A percentile compares a stretch with the other conserved stretches of the same genome.
These are phyloP conservation scores for Colossoma macropomum DNA, from an alignment of 2,113 vertebrate species.

Conservation along the genomic window DNA sequence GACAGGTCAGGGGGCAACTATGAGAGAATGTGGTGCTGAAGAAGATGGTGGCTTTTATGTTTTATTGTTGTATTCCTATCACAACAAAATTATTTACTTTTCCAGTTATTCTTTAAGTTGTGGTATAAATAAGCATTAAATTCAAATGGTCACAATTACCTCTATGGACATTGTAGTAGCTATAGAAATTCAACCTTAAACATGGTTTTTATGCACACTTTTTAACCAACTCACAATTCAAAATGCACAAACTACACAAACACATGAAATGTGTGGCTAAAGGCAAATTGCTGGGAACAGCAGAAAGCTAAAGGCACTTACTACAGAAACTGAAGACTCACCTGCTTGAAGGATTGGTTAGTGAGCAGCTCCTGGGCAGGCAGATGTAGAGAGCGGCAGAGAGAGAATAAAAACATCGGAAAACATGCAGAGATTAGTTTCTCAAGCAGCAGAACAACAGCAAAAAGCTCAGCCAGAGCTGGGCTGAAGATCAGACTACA, in stretches of 20 bases:
- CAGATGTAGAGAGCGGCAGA: slow-evolving; percentile 79
- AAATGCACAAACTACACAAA: background rate
- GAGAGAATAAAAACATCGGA: slow-evolving; percentile 83
- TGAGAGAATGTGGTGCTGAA: no score
- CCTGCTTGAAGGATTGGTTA: slow-evolving; percentile 92
- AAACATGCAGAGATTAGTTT: slow-evolving; percentile 80
- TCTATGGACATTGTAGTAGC: no score
- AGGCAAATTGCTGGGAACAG: slow-evolving; percentile 10
- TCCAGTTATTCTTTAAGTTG: no score
- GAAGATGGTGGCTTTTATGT: no score
- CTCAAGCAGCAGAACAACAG: slow-evolving; percentile 62
- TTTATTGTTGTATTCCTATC: no score
- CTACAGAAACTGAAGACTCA: slow-evolving; percentile 76
- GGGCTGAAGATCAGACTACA: slow-evolving; percentile 43
- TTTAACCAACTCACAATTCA: background rate
- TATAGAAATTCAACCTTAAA: no score
- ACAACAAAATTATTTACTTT: no score
- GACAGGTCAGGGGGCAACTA: no score
- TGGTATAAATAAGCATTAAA: no score
- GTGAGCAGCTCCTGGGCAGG: slow-evolving; percentile 94
- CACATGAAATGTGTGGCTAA: slow-evolving; percentile 8
- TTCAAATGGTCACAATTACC: no score
- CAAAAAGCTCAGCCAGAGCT: slow-evolving; percentile 59
- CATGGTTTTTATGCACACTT: no score
- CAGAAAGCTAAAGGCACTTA: slow-evolving; percentile 2